phyloP scores from a whole-genome alignment of 2,797 vertebrate species.

The Sparidentex hasta region DNA sequence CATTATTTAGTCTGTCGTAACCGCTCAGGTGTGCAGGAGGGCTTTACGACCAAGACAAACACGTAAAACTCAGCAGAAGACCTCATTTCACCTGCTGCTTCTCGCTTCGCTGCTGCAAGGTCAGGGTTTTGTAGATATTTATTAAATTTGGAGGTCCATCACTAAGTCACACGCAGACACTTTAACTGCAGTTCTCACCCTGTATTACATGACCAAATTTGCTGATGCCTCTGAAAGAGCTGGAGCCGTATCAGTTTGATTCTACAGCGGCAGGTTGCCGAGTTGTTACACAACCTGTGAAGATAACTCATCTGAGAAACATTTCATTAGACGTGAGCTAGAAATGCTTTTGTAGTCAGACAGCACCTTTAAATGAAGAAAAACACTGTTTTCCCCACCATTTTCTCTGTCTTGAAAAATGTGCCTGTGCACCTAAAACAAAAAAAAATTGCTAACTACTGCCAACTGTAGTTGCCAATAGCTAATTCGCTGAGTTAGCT shows the following conservation, averaged over 20 bases:
- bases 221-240: not conserved
- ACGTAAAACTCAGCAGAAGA: not conserved
- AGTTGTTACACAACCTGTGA: not conserved
- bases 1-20: conserved; percentile 4
- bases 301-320: not conserved
- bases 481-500: too few species aligned
- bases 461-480: too few species aligned
- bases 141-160: not conserved
- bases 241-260: not conserved
- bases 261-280: not conserved
- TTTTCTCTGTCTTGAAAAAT: too few species aligned
- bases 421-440: too few species aligned
- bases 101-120: not conserved
- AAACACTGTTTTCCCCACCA: too few species aligned
- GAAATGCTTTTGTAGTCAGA: not conserved
- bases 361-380: too few species aligned
- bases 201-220: not conserved
- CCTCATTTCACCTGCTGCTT: not conserved
- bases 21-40: not conserved
- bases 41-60: not conserved
- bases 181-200: not conserved
- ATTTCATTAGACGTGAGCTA: not conserved
- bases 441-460: too few species aligned
- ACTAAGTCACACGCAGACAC: not conserved
- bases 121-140: not conserved